These are phyloP conservation scores for Mimas tiliae DNA, from an alignment of 2,888 invertebrate genomes.

Conservation along the genomic window DNA sequence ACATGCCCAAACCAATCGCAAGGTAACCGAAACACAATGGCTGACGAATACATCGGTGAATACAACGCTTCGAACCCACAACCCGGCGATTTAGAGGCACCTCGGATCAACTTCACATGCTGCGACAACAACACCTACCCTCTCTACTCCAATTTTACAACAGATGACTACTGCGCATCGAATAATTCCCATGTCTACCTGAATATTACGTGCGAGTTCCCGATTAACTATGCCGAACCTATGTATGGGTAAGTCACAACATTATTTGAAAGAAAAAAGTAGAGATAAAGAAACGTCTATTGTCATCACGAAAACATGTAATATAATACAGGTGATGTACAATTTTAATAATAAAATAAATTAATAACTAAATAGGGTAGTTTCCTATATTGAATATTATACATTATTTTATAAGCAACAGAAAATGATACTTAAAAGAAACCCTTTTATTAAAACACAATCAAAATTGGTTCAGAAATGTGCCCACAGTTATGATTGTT, in stretches of 20 bases:
- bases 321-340: too few relatives aligned
- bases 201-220: constrained; percentile 88
- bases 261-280: not conserved
- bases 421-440: too few relatives aligned
- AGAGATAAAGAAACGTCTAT: too few relatives aligned
- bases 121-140: constrained; percentile 58
- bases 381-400: too few relatives aligned
- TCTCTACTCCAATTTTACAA: constrained; percentile 66
- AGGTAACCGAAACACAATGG: constrained; percentile 60
- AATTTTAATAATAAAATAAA: too few relatives aligned
- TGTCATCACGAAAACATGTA: too few relatives aligned
- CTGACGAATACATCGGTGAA: constrained; percentile 62
- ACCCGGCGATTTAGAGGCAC: not conserved
- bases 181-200: constrained; percentile 78
- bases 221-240: constrained; percentile 87
- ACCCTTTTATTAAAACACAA: too few relatives aligned
- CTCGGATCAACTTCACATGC: constrained; percentile 53
- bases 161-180: constrained; percentile 72
- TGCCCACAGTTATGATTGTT: too few relatives aligned
- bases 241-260: constrained; percentile 85
- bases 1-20: constrained; percentile 32
- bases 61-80: constrained; percentile 44
- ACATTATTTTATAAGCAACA: too few relatives aligned
- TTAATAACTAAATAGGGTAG: too few relatives aligned
- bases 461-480: too few relatives aligned